These are phyloP conservation scores for Macrotis lagotis DNA, from an alignment of 2,113 vertebrate species.

Conservation along the genomic window DNA sequence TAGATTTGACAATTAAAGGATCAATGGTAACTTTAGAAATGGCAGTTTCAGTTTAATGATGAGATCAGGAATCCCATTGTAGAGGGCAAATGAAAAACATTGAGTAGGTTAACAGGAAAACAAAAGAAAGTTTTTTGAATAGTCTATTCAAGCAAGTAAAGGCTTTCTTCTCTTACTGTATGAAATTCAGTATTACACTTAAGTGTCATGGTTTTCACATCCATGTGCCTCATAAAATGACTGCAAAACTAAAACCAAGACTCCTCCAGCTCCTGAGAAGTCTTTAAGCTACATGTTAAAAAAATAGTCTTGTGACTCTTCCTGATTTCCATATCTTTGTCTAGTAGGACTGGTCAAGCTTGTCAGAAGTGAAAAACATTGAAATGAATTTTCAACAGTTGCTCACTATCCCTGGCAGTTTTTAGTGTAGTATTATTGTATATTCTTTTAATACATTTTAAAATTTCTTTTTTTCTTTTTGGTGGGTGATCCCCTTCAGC, in stretches of 20 bases:
- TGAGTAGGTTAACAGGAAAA: not conserved
- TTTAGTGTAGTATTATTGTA: constrained; percentile 13
- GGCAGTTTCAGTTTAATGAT: not conserved
- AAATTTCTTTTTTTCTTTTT: not conserved
- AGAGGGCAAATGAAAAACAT: not conserved
- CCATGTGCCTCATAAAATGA: not conserved
- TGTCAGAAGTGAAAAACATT: constrained; percentile 58
- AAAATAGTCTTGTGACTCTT: not conserved
- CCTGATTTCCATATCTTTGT: constrained; percentile 39
- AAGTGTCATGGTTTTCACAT: not conserved
- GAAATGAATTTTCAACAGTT: constrained; percentile 65
- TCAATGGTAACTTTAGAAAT: not conserved
- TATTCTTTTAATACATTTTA: not conserved
- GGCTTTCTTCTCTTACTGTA: too few species aligned
- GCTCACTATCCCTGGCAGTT: constrained; percentile 3
- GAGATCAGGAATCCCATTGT: not conserved
- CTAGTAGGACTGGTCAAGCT: constrained; percentile 51
- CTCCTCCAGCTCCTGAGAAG: not conserved
- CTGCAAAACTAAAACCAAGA: not conserved
- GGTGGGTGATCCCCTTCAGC: constrained; percentile 5
- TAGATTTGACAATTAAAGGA: not conserved
- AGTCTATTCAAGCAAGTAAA: not conserved
- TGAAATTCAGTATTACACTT: not conserved
- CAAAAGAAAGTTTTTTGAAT: not conserved
- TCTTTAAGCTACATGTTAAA: constrained; percentile 40